Base-by-base conservation (phyloP, 2,113 vertebrate species). In the Psophia crepitans region DNA sequence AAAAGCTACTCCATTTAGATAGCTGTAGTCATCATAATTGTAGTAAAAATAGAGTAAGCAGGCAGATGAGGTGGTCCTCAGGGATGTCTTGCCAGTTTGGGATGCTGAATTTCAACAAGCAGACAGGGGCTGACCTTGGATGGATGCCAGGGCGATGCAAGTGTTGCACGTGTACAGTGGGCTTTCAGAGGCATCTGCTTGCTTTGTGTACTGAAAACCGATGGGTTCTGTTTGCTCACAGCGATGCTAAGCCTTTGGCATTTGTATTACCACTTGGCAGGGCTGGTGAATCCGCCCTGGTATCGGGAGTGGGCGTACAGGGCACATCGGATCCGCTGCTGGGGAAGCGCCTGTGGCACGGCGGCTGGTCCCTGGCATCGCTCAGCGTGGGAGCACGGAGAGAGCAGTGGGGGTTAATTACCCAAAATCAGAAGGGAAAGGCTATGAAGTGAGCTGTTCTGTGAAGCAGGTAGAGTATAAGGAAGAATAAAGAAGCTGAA, bases 131-230 rank as follows among this genome's bases (percentile, higher is more conserved):
- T 44, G 65, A 56, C 87, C 81, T 94, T 37, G 49, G 41, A 39
- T 48, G 21, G 14, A 2, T 60, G 82, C 66, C 39, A 57, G 48
- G n/a, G 33, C 2, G 4, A 60, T 16, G 63, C 2, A 4, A 46
- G 48, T 12, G 14, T 6, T 48, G 32, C 5, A 3, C n/a, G 49
- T 18, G 24, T n/a, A 9, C 0, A 2, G 18, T 33, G 35, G 44
- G 65, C 44, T 88, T 78, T 74, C 65, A 30, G n/a, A 70, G 70
- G 68, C 64, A 33, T 49, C 69, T 93, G 77, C 85, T 61, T 58
- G 43, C 63, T 87, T 73, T 41, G 68, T 41, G 85, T 80, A 37
- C 44, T 69, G 82, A 39, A 79, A 84, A 56, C 53, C 32, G 61
- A 8, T 1, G 5, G 61, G 65, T 87, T 95, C 51, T 80, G 74